These are phyloP conservation scores for Decapterus maruadsi DNA, from an alignment of 2,797 vertebrate genomes.

Conservation along the genomic window DNA sequence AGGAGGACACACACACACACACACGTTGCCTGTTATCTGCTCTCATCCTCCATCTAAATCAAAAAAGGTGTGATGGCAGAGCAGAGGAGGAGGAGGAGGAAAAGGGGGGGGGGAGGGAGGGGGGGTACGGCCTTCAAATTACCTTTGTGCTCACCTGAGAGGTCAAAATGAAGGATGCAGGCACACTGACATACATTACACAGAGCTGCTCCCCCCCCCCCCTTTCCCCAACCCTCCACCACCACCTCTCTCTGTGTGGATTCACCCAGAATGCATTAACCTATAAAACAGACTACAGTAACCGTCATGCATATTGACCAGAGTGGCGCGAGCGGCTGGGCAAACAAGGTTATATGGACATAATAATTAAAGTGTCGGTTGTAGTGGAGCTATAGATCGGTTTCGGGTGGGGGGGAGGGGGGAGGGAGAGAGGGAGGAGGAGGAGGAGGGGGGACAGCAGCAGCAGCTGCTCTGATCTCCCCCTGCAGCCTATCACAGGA, in stretches of 20 bases:
- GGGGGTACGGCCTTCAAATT: constrained; percentile 47
- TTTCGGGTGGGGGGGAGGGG: not conserved
- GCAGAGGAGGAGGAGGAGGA: constrained; percentile 18
- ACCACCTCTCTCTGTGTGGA: not conserved
- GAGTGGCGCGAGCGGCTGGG: constrained; percentile 51
- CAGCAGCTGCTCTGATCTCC: constrained; percentile 57
- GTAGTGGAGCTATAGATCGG: constrained; percentile 33
- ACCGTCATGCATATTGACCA: constrained; percentile 67
- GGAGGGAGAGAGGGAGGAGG: too few species aligned
- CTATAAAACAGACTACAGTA: constrained; percentile 71
- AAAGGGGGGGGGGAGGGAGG: too few species aligned
- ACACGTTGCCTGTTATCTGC: constrained; percentile 5
- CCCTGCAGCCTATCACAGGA: constrained; percentile 46
- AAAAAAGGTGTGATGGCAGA: constrained; percentile 45
- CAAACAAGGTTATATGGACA: constrained; percentile 77
- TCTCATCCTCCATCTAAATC: constrained; percentile 50
- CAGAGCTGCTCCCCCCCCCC: not conserved
- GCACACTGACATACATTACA: constrained; percentile 58
- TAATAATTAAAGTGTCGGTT: constrained; percentile 55
- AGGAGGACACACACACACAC: too few species aligned
- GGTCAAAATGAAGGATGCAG: constrained; percentile 71
- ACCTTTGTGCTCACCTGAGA: constrained; percentile 70
- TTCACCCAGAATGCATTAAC: constrained; percentile 69
- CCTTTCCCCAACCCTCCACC: too few species aligned
- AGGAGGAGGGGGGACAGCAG: too few species aligned